phyloP scores from a whole-genome alignment of 2,113 vertebrate species.

The Saiga tatarica region DNA sequence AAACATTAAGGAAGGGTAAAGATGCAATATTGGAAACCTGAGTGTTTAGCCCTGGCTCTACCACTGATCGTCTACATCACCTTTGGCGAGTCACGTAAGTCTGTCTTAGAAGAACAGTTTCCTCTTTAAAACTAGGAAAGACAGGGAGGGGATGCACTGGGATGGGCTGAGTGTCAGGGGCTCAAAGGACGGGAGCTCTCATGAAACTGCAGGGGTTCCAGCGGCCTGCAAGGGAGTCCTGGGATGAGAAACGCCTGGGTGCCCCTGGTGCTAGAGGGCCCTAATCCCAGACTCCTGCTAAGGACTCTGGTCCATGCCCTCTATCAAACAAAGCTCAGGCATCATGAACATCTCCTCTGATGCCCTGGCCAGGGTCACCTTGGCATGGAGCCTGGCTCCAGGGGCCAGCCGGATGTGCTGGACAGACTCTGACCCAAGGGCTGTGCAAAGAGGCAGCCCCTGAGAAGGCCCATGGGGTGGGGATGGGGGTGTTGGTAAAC shows the following conservation, averaged over 20 bases:
- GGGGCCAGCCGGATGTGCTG: background rate
- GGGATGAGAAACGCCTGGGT: background rate
- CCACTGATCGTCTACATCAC: background rate
- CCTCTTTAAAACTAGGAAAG: background rate
- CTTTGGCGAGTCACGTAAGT: background rate
- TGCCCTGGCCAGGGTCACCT: background rate
- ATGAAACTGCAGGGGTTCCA: background rate
- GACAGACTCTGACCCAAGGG: background rate
- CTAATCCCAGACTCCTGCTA: background rate
- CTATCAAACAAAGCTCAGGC: background rate
- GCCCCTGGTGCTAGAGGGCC: background rate
- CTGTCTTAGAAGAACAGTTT: background rate
- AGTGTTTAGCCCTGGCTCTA: background rate
- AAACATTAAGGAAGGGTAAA: background rate
- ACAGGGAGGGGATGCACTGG: background rate
- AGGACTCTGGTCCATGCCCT: background rate
- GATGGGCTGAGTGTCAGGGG: background rate
- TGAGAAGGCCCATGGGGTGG: fast-evolving
- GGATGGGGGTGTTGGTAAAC: background rate
- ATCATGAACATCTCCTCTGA: too few species aligned
- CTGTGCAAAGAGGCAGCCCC: background rate
- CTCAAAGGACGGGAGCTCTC: background rate
- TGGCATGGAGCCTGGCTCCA: background rate
- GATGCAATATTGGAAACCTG: background rate
- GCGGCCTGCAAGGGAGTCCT: background rate